Evolutionary conservation across 2,888 invertebrate species (phyloP).

Genomic region (Zhuqinia jingwanae): DNA sequence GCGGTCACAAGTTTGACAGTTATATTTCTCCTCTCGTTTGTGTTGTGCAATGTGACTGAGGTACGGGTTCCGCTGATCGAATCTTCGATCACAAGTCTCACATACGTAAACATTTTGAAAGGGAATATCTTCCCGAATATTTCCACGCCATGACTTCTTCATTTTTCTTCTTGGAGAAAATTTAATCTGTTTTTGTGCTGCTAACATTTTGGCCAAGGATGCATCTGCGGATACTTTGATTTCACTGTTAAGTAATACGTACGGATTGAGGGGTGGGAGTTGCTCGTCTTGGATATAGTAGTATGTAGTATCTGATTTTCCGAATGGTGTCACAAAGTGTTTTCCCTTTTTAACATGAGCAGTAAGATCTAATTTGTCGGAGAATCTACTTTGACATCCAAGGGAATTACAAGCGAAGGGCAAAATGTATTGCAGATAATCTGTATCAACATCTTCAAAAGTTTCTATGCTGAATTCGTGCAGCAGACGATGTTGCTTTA

Average conservation of each 20-base stretch:
- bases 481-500: conserved; percentile 25
- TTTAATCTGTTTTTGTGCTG: not conserved
- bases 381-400: conserved; percentile 51
- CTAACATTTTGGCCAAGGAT: no score
- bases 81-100: no score
- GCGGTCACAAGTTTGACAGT: no score
- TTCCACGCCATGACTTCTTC: no score
- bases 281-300: conserved; percentile 31
- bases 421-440: not conserved
- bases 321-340: not conserved
- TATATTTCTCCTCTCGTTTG: not conserved
- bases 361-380: conserved; percentile 10
- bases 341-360: conserved; percentile 32
- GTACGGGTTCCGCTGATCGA: no score
- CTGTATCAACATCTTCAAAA: not conserved
- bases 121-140: no score
- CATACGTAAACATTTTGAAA: no score
- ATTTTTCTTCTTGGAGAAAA: no score
- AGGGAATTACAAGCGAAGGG: conserved; percentile 2
- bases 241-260: conserved; percentile 30
- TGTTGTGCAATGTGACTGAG: not conserved
- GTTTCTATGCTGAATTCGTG: conserved; percentile 28
- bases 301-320: conserved; percentile 27
- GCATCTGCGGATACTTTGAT: conserved; percentile 18
- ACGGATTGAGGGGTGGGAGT: conserved; percentile 41